Base-by-base conservation (phyloP, 2,888 invertebrate species). In the Osedax fenrisi region DNA sequence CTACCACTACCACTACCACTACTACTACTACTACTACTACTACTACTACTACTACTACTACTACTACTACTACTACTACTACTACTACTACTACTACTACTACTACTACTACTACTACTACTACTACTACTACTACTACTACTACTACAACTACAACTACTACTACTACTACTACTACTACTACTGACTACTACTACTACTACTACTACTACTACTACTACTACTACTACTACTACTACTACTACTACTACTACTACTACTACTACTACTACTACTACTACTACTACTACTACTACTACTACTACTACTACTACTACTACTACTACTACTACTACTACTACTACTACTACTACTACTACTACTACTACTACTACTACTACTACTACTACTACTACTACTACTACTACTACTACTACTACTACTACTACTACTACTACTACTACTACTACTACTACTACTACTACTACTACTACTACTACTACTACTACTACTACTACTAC, bases 201-300 rank as follows among this genome's bases (percentile, higher is more conserved):
- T 61, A 61, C 61, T 61, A 61, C 61, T 61, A 61, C 61, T 61
- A 61, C 61, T 61, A 61, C 61, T 5, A 61, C 61, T 61, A 61
- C 61, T 5, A 61, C 61, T 61, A 61, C 5, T 61, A 61, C 61
- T 5, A 61, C 61, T 5, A 3, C 61, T 61, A 61, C 61, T 61
- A 61, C 61, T 61, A 61, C 61, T 5, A 61, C 61, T 5, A 61
- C 61, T 61, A 61, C 61, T 61, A 61, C 61, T 61, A 61, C 61
- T 5, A 61, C 61, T 61, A 61, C 61, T 61, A 61, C 61, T 61
- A 61, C 61, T 61, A 61, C 61, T 61, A 61, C 61, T 61, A 61
- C 61, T 61, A 61, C 61, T 5, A 61, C 61, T 61, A 61, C 61
- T 61, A 61, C 5, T 61, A 61, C 61, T 61, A 61, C 61, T 61